These are phyloP conservation scores for Artibeus jamaicensis DNA, from an alignment of 2,797 vertebrate species.

Conservation along the genomic window DNA sequence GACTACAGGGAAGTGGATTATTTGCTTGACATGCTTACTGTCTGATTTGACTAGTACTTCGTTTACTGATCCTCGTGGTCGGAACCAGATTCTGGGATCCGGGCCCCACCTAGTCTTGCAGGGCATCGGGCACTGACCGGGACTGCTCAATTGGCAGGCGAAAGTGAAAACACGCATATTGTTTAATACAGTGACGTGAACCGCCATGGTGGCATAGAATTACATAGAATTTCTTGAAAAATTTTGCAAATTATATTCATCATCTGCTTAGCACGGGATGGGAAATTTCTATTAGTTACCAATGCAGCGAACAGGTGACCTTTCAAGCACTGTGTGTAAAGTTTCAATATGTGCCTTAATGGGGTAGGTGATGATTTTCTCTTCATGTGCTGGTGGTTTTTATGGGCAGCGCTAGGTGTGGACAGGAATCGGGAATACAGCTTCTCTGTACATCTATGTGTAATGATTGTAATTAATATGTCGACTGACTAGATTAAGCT, in stretches of 20 bases:
- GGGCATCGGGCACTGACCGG: neutral
- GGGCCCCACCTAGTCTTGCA: neutral
- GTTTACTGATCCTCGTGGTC: neutral
- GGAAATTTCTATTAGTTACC: constrained; percentile 43
- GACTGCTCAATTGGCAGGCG: neutral
- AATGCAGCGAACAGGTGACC: constrained; percentile 72
- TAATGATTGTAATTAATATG: neutral
- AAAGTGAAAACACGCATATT: neutral
- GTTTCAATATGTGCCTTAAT: constrained; percentile 82
- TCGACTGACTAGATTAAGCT: neutral
- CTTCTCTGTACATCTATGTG: constrained; percentile 78
- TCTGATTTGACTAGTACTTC: constrained; percentile 21
- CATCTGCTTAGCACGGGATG: neutral
- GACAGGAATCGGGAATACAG: constrained; percentile 82
- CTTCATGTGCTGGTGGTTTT: constrained; percentile 85
- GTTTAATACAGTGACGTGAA: constrained; percentile 2
- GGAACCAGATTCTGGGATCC: constrained; percentile 38
- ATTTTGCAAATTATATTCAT: constrained; percentile 32
- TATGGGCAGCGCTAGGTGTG: constrained; percentile 88
- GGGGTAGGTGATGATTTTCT: constrained; percentile 84
- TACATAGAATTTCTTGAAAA: constrained; percentile 36
- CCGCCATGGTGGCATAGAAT: neutral
- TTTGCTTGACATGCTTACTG: constrained; percentile 14
- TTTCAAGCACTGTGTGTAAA: constrained; percentile 65
- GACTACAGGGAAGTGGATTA: neutral